Base-by-base conservation (phyloP, 2,113 vertebrate genomes). In the Oreochromis tanganicae region DNA sequence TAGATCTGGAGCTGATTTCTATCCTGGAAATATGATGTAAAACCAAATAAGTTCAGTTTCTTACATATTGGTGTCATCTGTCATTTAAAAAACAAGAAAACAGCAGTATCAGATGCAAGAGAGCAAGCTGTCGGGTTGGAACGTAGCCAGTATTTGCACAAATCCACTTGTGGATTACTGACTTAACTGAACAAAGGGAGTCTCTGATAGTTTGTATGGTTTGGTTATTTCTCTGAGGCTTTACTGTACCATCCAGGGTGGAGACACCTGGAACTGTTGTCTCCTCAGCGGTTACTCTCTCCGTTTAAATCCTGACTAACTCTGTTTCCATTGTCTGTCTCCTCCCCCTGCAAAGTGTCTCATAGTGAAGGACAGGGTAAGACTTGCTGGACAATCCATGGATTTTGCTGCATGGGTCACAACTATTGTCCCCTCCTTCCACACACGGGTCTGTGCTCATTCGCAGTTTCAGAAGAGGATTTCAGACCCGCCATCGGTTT, bases 291-390 rank as follows among this genome's bases (percentile, higher is more conserved):
- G 50, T 55, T 84, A 78, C 50, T 66, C 11, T 38, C 48, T 66
- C 50, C 46, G 17, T 34, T 5, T 52, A 34, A 52, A 52, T 75
- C 75, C 68, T 93, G 89, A 95, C 95, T 96, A 96, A 96, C 94
- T 90, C 83, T 96, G 86, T 94, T 79, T 93, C 90, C 93, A 92
- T 93, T 96, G 92, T 96, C 90, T 96, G 94, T 96, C 91, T 96
- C 92, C 93, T 96, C 87, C 94, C n/a, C 57, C 86, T 96, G 91
- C 95, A 91, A 96, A 97, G 96, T 97, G 96, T 96, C 92, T 96
- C 96, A 96, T 96, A 96, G 96, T 94, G 94, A 97, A 96, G 94
- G 96, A 96, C 93, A 96, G 96, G 96, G 96, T 96, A 97, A 96
- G 96, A 89, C 87, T 87, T 93, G 83, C 85, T 96, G 90, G 93